Conservation (phyloP, 2,113 vertebrate species). For the Festucalex cinctus region DNA sequence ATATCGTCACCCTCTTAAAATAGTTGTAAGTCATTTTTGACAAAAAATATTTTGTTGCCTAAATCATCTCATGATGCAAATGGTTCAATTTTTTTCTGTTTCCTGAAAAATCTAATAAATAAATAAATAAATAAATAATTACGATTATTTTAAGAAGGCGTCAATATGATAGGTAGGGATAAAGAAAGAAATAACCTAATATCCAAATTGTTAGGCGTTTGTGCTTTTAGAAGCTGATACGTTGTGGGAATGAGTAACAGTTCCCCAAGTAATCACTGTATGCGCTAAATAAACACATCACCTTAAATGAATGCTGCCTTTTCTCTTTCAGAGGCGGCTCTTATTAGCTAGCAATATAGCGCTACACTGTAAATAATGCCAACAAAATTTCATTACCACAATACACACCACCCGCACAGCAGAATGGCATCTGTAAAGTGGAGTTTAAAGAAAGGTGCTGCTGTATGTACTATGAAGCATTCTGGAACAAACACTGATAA, state of each 20-base stretch:
- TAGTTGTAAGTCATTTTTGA: too few species aligned
- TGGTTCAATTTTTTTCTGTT: too few species aligned
- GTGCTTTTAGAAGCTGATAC: not conserved
- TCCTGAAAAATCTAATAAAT: too few species aligned
- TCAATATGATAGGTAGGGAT: too few species aligned
- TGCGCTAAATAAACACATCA: not conserved
- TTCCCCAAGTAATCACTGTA: not conserved
- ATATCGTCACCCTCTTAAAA: too few species aligned
- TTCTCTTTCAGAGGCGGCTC: not conserved
- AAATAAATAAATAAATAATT: too few species aligned
- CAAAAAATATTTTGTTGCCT: too few species aligned
- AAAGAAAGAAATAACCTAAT: not conserved
- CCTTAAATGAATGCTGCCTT: not conserved
- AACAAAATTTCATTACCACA: not conserved
- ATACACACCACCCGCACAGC: not conserved
- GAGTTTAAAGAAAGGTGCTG: not conserved
- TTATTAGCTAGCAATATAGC: not conserved
- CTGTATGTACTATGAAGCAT: not conserved
- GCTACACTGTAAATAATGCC: too few species aligned
- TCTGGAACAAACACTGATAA: not conserved
- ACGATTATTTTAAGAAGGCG: too few species aligned
- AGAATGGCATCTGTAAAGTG: not conserved
- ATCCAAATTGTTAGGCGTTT: not conserved
- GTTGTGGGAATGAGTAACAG: not conserved
- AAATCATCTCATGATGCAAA: too few species aligned